Evolutionary conservation across 2,113 vertebrate genomes (phyloP).

Genomic region (Rhineura floridana): DNA sequence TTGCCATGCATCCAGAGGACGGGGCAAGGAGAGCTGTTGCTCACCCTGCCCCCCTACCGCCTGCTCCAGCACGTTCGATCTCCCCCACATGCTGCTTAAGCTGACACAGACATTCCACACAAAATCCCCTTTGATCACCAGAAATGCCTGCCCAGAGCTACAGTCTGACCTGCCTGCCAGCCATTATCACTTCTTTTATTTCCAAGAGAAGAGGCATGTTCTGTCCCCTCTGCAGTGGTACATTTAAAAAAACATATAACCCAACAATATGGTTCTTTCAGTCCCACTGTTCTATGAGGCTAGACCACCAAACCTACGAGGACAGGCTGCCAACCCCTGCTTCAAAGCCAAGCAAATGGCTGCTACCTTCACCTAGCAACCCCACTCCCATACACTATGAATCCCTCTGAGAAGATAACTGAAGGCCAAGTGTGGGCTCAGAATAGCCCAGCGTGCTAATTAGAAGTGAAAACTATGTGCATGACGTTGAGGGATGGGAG

Average conservation of each 20-base stretch:
- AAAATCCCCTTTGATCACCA: slow-evolving; percentile 27
- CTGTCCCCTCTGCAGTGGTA: background rate
- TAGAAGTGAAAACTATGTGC: background rate
- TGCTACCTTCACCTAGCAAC: background rate
- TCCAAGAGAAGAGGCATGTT: background rate
- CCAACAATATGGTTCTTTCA: background rate
- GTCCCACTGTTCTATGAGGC: background rate
- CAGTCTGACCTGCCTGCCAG: slow-evolving; percentile 21
- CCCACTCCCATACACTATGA: background rate
- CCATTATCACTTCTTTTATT: background rate
- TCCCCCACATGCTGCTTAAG: slow-evolving; percentile 21
- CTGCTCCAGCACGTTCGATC: slow-evolving; percentile 10
- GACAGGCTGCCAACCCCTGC: background rate
- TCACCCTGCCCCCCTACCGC: background rate
- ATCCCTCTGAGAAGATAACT: background rate
- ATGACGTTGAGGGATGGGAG: too few species aligned
- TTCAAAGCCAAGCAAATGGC: slow-evolving; percentile 1
- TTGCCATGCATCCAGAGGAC: background rate
- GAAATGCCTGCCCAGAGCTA: slow-evolving; percentile 24
- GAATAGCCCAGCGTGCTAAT: slow-evolving; percentile 12
- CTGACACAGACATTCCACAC: slow-evolving; percentile 29
- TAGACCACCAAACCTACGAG: background rate
- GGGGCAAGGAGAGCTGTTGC: background rate
- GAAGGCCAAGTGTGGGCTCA: background rate
- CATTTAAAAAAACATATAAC: too few species aligned